Evolutionary conservation across 2,888 invertebrate species (phyloP).

Genomic region (Noctua comes): DNA sequence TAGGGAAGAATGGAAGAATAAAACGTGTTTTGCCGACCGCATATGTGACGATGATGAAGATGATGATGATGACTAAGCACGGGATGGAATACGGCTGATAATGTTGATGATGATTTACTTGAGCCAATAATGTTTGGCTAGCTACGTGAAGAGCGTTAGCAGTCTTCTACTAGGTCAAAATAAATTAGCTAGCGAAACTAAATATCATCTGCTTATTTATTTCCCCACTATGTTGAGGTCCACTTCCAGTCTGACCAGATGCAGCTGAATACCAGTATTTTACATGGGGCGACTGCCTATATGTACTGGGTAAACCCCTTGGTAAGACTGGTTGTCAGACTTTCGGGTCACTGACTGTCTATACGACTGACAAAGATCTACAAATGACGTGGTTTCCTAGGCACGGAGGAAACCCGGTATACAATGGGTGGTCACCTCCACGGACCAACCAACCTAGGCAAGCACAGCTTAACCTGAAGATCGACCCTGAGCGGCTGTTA

Average conservation of each 20-base stretch:
- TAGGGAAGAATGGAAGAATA: background rate
- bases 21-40: background rate
- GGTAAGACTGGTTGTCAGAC: background rate
- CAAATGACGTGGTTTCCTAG: background rate
- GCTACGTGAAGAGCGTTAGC: background rate
- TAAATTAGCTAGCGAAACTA: background rate
- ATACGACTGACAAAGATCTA: no score
- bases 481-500: no score
- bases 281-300: background rate
- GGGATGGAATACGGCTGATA: no score
- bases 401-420: background rate
- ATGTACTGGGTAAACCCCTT: background rate
- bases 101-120: background rate
- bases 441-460: no score
- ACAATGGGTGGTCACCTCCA: background rate
- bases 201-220: background rate
- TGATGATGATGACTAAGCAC: background rate
- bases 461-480: background rate
- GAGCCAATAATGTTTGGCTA: background rate
- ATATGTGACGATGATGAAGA: background rate
- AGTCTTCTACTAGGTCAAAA: background rate
- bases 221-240: background rate
- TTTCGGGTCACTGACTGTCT: no score
- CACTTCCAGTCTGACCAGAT: background rate
- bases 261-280: background rate